These are phyloP conservation scores for Antidorcas marsupialis DNA, from an alignment of 2,113 vertebrate species.

Conservation along the genomic window DNA sequence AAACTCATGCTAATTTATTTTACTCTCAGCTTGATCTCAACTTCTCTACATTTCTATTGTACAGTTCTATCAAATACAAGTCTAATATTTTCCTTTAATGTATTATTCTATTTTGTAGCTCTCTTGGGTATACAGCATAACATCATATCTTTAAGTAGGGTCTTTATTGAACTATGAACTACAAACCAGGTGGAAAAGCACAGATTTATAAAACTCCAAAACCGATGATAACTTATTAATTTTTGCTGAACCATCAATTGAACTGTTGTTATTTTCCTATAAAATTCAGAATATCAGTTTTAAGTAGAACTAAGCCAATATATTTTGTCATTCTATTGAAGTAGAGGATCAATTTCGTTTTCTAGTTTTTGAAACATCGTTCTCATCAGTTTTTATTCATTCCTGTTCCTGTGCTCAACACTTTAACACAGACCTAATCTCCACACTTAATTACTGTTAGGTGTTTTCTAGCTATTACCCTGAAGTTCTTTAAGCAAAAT, in stretches of 20 bases:
- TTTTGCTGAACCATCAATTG: background rate
- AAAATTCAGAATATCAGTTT: background rate
- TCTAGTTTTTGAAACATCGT: background rate
- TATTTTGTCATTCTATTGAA: background rate
- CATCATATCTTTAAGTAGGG: background rate
- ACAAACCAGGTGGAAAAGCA: background rate
- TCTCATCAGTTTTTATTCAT: background rate
- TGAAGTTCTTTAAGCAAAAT: background rate
- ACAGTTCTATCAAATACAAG: background rate
- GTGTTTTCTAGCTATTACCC: background rate
- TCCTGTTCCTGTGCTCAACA: background rate
- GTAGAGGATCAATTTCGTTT: background rate
- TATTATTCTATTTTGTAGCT: background rate
- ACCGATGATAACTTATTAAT: background rate
- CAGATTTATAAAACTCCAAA: background rate
- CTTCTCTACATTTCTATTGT: background rate
- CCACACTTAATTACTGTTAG: background rate
- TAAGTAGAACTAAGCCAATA: background rate
- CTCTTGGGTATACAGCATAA: background rate
- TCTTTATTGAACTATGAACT: constrained; percentile 2
- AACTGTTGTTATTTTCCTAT: background rate
- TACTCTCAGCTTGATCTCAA: background rate
- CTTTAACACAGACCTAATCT: background rate
- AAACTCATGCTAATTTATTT: constrained; percentile 38
- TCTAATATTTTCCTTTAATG: background rate